Conservation (phyloP, 2,113 vertebrate species). For the Salvator merianae region DNA sequence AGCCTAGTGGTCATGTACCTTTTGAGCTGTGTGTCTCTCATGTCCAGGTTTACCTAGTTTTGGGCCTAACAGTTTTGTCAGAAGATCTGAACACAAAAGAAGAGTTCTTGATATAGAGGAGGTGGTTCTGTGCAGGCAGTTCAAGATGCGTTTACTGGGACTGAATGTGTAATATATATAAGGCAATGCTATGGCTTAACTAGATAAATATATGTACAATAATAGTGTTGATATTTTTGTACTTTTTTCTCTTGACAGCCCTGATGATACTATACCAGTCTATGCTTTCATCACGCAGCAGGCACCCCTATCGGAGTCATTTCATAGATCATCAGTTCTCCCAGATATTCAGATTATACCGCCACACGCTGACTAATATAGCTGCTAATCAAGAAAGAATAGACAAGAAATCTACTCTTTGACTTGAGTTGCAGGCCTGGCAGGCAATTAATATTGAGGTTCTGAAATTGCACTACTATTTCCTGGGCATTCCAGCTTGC, state of each 20-base stretch:
- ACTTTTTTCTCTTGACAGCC: slow-evolving; percentile 57
- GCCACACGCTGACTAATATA: slow-evolving; percentile 45
- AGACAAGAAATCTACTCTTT: background rate
- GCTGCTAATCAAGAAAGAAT: background rate
- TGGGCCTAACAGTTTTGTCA: too few species aligned
- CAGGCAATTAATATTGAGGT: background rate
- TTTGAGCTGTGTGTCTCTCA: background rate
- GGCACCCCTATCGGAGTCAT: slow-evolving; percentile 59
- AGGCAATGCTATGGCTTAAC: background rate
- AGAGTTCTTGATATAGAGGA: background rate
- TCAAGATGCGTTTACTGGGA: too few species aligned
- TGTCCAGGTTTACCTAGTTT: background rate
- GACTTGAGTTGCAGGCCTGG: background rate
- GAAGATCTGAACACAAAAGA: background rate
- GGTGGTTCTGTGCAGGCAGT: background rate
- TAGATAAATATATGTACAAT: slow-evolving; percentile 11
- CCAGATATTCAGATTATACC: slow-evolving; percentile 50
- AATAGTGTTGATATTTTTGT: slow-evolving; percentile 17
- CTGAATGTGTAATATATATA: background rate
- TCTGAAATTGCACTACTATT: background rate
- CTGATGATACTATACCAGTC: slow-evolving; percentile 61
- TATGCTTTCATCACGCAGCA: slow-evolving; percentile 79
- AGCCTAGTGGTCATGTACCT: background rate
- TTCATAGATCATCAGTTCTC: slow-evolving; percentile 51
- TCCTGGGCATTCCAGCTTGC: background rate